Evolutionary conservation across 1,140 invertebrate species (phyloP).

Genomic region (Temnothorax curvispinosus): DNA sequence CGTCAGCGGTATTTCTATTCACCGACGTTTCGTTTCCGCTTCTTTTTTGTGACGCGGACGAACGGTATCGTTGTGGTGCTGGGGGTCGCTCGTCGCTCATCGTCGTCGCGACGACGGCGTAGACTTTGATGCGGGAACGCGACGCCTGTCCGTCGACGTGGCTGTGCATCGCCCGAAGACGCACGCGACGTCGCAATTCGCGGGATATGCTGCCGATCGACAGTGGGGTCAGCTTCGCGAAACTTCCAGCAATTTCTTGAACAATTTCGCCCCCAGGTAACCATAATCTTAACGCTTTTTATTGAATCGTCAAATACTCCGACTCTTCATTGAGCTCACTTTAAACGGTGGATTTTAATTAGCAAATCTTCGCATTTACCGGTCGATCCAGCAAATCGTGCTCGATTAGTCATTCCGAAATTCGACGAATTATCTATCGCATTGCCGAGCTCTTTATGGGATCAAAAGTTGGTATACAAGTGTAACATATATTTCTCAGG

Average conservation of each 20-base stretch:
- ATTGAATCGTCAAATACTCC: too few species aligned
- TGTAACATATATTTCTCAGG: slow-evolving; percentile 59
- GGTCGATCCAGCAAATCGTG: too few species aligned
- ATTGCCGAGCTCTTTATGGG: too few species aligned
- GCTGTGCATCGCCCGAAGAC: too few species aligned
- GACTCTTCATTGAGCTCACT: neutral
- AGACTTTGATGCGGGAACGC: neutral
- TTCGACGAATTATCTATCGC: too few species aligned
- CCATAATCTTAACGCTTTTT: slow-evolving; percentile 13
- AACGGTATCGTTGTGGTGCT: neutral
- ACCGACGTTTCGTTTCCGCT: neutral
- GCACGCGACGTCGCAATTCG: neutral
- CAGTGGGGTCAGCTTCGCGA: neutral
- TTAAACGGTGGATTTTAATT: neutral
- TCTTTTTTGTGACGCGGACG: neutral
- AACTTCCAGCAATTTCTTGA: neutral
- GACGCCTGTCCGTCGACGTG: too few species aligned
- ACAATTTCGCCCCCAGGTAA: neutral
- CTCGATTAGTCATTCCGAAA: neutral
- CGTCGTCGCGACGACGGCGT: neutral
- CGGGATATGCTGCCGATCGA: neutral
- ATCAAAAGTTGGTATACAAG: neutral
- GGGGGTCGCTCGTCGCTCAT: neutral
- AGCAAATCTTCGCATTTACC: too few species aligned
- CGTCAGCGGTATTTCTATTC: neutral